Evolutionary conservation across 2,888 invertebrate species (phyloP), one percentile per base, ranked within the genome.

Genomic region (Watsonalla binaria): DNA sequence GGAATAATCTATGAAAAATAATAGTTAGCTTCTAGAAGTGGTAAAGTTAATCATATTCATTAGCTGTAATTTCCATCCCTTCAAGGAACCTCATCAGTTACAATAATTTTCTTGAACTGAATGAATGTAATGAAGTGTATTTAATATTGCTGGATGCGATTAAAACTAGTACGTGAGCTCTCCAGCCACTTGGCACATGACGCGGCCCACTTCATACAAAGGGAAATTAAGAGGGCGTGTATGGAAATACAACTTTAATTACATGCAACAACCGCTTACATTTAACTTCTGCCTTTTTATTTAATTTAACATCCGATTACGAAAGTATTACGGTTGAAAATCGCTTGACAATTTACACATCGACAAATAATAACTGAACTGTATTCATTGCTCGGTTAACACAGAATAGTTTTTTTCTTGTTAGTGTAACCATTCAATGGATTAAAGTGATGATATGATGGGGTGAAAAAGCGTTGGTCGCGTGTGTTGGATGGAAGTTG

Each of bases 181-280:
- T 54, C 50, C 50, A 70, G 68, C 67, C 72, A 78, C 74, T 78
- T 73, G 64, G 74, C 86, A 86, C 72, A 85, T 86, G 86, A 76
- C 78, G 77, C 68, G 70, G 57, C 66, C 63, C 61, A 61, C 63
- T 60, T 61, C 46, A 24, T 60, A 70, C 65, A 76, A 78, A 73
- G 68, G 74, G 76, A 70, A 78, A 83, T 79, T 78, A 80, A 80
- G 71, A 75, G 79, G 80, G 80, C 76, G 78, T 79, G 61, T 60
- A 67, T 71, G 61, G 69, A 74, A 80, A 79, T 72, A 68, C 76
- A 65, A 73, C 76, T 79, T 80, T 84, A 85, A 85, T 85, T 81
- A 78, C 74, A 74, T 57, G 57, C 68, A 75, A 79, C 72, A 67
- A 75, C 68, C 65, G 61, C 66, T 70, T 72, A 69, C 63, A 70